These are phyloP conservation scores for Heptranchias perlo DNA, from an alignment of 2,113 vertebrate genomes.

Conservation along the genomic window DNA sequence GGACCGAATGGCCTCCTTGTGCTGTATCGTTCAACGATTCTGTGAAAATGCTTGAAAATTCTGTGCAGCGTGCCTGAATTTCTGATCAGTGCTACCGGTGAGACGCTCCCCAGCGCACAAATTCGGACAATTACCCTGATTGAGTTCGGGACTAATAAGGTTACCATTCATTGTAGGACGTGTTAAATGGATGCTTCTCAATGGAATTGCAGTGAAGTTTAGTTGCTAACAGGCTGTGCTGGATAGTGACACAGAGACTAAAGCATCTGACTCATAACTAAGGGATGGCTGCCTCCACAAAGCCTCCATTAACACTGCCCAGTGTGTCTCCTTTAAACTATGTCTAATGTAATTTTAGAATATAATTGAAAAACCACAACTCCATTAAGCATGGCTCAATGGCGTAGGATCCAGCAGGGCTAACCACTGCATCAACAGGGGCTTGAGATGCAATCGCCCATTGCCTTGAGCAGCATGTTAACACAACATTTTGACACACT, in stretches of 20 bases:
- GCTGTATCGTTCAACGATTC: too few species aligned
- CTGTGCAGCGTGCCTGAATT: not conserved
- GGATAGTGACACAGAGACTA: not conserved
- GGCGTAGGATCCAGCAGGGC: not conserved
- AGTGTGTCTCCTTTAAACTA: conserved; percentile 29
- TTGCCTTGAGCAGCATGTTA: conserved; percentile 26
- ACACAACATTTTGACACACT: not conserved
- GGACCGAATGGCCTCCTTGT: too few species aligned
- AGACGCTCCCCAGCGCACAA: not conserved
- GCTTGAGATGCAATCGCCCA: not conserved
- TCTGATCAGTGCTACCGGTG: not conserved
- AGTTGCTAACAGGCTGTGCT: not conserved
- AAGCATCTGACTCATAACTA: conserved; percentile 2
- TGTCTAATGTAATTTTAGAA: conserved; percentile 29
- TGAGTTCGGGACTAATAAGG: not conserved
- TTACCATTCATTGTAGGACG: not conserved
- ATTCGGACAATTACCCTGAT: conserved; percentile 14
- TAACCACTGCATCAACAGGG: not conserved
- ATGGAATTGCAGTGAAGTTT: not conserved
- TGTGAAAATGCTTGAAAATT: not conserved
- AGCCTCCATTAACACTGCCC: not conserved
- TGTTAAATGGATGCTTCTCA: not conserved
- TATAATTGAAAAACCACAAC: conserved; percentile 34
- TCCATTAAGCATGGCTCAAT: conserved; percentile 25
- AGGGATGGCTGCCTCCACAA: not conserved